phyloP scores from a whole-genome alignment of 2,113 vertebrate genomes.

The Brienomyrus longianalis region DNA sequence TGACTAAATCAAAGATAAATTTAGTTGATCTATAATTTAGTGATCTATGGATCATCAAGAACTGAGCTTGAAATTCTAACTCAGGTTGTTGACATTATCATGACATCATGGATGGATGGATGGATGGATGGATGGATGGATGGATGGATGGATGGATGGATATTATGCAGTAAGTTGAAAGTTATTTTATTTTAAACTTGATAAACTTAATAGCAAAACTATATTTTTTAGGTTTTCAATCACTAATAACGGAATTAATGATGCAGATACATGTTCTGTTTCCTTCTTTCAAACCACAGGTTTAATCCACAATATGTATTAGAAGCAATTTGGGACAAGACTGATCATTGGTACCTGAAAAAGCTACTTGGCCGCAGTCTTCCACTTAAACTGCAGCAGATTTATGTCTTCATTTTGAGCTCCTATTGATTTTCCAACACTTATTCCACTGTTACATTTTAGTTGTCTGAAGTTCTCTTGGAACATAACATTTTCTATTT shows the following conservation, averaged over 20 bases:
- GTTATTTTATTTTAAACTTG: background rate
- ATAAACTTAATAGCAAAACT: background rate
- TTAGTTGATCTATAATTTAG: background rate
- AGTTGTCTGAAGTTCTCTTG: background rate
- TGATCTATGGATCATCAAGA: background rate
- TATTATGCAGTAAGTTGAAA: background rate
- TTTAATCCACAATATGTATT: background rate
- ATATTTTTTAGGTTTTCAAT: background rate
- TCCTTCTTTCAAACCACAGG: background rate
- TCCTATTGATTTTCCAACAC: background rate
- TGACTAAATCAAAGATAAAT: background rate
- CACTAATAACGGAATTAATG: background rate
- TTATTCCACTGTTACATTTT: background rate
- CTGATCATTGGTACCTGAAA: background rate
- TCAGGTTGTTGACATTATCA: background rate
- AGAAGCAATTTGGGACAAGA: background rate
- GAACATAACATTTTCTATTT: background rate
- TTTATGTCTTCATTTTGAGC: background rate
- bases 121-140: background rate
- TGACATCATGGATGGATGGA: background rate
- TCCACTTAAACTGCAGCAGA: background rate
- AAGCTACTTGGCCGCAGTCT: background rate
- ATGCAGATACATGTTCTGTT: background rate
- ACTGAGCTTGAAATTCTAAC: background rate
- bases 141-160: background rate